These are phyloP conservation scores for Crocallis elinguaria DNA, from an alignment of 2,888 invertebrate genomes.

Conservation along the genomic window DNA sequence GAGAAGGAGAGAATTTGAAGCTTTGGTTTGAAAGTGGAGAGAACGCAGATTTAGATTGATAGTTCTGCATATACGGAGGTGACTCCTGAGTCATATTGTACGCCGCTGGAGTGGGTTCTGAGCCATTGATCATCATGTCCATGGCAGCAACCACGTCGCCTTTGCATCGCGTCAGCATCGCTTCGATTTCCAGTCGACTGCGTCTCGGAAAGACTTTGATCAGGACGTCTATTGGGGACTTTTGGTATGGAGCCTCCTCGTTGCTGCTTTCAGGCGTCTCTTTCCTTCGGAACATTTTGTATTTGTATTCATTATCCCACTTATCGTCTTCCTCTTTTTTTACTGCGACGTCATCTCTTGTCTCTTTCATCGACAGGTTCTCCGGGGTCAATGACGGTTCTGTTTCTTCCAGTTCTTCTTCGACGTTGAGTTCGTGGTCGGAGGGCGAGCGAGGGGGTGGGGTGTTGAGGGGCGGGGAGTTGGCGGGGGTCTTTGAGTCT, in stretches of 20 bases:
- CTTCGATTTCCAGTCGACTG: slow-evolving; percentile 93
- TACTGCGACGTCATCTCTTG: slow-evolving; percentile 73
- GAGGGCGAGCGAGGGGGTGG: slow-evolving; percentile 78
- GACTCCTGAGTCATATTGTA: slow-evolving; percentile 74
- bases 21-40: slow-evolving; percentile 88
- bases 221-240: slow-evolving; percentile 94
- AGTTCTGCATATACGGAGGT: slow-evolving; percentile 73
- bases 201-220: slow-evolving; percentile 95
- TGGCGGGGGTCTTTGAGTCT: slow-evolving; percentile 65
- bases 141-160: slow-evolving; percentile 97
- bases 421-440: slow-evolving; percentile 82
- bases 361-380: slow-evolving; percentile 91
- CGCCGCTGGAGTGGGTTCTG: slow-evolving; percentile 59
- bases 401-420: slow-evolving; percentile 83
- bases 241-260: slow-evolving; percentile 63
- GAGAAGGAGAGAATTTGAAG: slow-evolving; percentile 88
- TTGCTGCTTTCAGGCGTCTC: slow-evolving; percentile 41
- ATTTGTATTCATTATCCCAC: slow-evolving; percentile 76
- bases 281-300: slow-evolving; percentile 71
- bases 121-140: slow-evolving; percentile 93
- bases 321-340: slow-evolving; percentile 80
- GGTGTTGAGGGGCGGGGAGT: slow-evolving; percentile 64
- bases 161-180: slow-evolving; percentile 91
- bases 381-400: slow-evolving; percentile 89
- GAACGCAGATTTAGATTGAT: slow-evolving; percentile 90